These are phyloP conservation scores for Rhodeus uyekii DNA, from an alignment of 2,797 vertebrate genomes.

Conservation along the genomic window DNA sequence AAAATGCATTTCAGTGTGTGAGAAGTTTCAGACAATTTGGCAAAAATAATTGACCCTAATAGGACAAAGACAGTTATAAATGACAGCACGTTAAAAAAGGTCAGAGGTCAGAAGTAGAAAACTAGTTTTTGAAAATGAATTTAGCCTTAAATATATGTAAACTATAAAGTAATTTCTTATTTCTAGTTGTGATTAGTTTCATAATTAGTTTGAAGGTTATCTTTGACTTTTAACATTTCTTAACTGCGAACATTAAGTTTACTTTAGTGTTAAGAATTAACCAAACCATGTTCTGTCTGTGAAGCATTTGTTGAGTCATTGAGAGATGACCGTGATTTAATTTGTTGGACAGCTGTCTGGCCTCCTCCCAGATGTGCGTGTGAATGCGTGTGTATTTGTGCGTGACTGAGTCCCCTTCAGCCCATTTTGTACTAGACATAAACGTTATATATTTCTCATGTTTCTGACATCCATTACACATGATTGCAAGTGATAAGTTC, in stretches of 20 bases:
- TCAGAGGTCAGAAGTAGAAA: no score
- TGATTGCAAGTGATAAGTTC: slow-evolving; percentile 4
- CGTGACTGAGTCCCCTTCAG: slow-evolving; percentile 56
- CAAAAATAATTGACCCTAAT: background rate
- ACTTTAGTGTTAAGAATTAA: background rate
- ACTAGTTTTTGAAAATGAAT: no score
- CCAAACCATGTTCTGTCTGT: background rate
- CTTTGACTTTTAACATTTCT: background rate
- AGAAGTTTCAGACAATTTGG: background rate
- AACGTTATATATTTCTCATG: background rate
- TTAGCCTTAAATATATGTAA: no score
- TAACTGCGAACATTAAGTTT: background rate
- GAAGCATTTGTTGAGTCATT: slow-evolving; percentile 30
- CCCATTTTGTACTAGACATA: background rate
- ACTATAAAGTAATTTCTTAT: no score
- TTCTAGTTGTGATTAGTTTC: no score
- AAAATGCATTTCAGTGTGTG: no score
- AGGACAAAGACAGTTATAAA: background rate
- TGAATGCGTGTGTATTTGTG: slow-evolving; percentile 51
- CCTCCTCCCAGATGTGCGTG: slow-evolving; percentile 64
- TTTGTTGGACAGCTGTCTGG: slow-evolving; percentile 72
- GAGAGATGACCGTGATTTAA: slow-evolving; percentile 68
- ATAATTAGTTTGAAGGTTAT: background rate
- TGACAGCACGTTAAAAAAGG: background rate
- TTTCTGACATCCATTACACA: slow-evolving; percentile 5